These are phyloP conservation scores for Pteromalus puparum DNA, from an alignment of 1,140 invertebrate genomes.

Conservation along the genomic window DNA sequence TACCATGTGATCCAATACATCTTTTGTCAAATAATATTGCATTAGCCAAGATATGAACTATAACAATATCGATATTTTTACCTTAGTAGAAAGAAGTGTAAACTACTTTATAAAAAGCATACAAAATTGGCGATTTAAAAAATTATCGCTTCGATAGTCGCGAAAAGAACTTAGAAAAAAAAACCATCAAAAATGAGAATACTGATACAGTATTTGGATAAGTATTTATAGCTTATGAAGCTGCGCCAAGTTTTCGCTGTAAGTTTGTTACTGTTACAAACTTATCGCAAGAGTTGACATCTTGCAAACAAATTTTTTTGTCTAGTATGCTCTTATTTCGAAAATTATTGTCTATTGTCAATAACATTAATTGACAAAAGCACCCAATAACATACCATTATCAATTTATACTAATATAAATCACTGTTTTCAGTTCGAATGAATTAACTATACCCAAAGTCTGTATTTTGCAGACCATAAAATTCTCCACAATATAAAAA, in stretches of 20 bases:
- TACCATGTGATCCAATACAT: slow-evolving; percentile 45
- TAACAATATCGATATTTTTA: slow-evolving; percentile 40
- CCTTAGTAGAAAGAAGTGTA: slow-evolving; percentile 52
- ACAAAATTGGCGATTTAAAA: slow-evolving; percentile 55
- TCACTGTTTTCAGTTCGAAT: slow-evolving; percentile 11
- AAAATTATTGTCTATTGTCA: slow-evolving; percentile 34
- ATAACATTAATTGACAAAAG: slow-evolving; percentile 37
- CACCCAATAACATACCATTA: slow-evolving; percentile 13
- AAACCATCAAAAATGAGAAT: slow-evolving; percentile 61
- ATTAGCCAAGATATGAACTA: slow-evolving; percentile 29
- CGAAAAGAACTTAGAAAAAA: slow-evolving; percentile 55
- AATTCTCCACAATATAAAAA: slow-evolving; percentile 33
- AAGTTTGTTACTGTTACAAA: slow-evolving; percentile 43
- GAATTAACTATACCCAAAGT: slow-evolving; percentile 11
- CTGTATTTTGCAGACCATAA: slow-evolving; percentile 35
- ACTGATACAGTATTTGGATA: slow-evolving; percentile 65
- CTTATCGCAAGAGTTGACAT: slow-evolving; percentile 35
- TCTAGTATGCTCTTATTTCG: not conserved
- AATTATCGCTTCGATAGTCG: slow-evolving; percentile 52
- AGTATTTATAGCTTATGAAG: slow-evolving; percentile 60
- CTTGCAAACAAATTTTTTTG: slow-evolving; percentile 34
- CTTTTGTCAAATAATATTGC: slow-evolving; percentile 49
- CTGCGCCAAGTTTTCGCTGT: slow-evolving; percentile 58
- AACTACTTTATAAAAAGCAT: slow-evolving; percentile 58
- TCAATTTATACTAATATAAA: slow-evolving; percentile 11